phyloP scores from a whole-genome alignment of 2,113 vertebrate genomes.

The Synchiropus splendidus region DNA sequence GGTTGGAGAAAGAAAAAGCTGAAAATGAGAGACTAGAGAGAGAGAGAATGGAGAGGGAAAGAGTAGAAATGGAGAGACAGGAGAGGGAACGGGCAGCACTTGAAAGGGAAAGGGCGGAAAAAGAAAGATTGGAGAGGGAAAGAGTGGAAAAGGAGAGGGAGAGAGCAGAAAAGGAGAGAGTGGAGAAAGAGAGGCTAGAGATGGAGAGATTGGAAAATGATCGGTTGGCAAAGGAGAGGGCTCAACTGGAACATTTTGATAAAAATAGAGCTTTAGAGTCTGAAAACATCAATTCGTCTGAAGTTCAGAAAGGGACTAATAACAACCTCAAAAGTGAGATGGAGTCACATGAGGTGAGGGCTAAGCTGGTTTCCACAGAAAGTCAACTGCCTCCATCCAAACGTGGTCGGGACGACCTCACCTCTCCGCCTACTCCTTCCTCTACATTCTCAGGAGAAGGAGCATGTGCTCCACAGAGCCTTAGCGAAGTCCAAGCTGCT shows the following conservation, averaged over 20 bases:
- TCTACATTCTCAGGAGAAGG: slow-evolving; percentile 47
- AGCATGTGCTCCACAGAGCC: slow-evolving; percentile 17
- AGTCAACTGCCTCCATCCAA: slow-evolving; percentile 48
- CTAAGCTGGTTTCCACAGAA: slow-evolving; percentile 7
- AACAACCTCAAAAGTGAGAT: no score
- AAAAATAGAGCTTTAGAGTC: background rate
- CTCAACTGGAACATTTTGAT: background rate
- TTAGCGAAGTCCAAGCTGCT: slow-evolving; percentile 29
- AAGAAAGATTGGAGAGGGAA: slow-evolving; percentile 1
- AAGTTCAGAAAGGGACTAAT: no score
- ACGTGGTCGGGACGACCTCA: slow-evolving; percentile 46
- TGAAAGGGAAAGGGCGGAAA: background rate
- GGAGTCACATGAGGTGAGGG: no score
- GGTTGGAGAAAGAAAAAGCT: slow-evolving; percentile 17
- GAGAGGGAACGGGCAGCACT: background rate
- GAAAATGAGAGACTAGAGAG: slow-evolving; percentile 13
- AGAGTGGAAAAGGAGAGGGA: slow-evolving; percentile 15
- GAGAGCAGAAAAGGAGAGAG: slow-evolving; percentile 18
- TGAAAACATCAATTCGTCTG: background rate
- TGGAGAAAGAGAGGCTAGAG: slow-evolving; percentile 20
- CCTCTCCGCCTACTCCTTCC: slow-evolving; percentile 31
- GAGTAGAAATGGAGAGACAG: background rate
- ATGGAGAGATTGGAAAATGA: slow-evolving; percentile 28
- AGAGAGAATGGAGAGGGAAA: background rate
- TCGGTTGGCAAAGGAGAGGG: slow-evolving; percentile 22